Percentiles rank a stretch among this genome's conserved stretches.
Conservation (phyloP, 2,888 invertebrate genomes). For the Byasa hedistus region DNA sequence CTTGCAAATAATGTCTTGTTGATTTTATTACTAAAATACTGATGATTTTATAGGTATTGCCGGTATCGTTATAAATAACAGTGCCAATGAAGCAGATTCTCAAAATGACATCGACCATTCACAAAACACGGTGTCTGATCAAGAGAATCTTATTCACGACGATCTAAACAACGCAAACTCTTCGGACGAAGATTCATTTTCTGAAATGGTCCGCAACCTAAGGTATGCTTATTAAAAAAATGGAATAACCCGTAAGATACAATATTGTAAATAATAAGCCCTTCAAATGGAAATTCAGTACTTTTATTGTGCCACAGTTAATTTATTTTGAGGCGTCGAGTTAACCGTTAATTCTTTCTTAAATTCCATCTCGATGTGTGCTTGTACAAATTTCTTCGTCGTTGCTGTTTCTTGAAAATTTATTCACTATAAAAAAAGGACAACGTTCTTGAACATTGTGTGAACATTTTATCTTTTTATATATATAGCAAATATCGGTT, state of each 20-base stretch:
- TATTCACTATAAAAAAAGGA: too few relatives aligned
- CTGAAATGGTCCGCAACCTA: conserved; percentile 23
- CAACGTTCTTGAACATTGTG: too few relatives aligned
- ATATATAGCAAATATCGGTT: too few relatives aligned
- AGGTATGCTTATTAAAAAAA: conserved; percentile 14
- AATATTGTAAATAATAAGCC: neutral
- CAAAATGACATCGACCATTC: conserved; percentile 9
- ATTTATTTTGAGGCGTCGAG: too few relatives aligned
- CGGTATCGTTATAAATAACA: conserved; percentile 17
- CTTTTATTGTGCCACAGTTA: too few relatives aligned
- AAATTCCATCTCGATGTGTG: too few relatives aligned
- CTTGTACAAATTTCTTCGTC: too few relatives aligned
- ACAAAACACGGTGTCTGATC: neutral
- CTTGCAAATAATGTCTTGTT: neutral
- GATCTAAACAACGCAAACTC: conserved; percentile 7
- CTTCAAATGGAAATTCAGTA: neutral
- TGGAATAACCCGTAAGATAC: neutral
- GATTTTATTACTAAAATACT: neutral
- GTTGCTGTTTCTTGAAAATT: too few relatives aligned
- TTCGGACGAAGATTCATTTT: conserved; percentile 16
- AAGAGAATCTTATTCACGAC: neutral
- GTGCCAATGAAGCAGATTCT: conserved; percentile 12
- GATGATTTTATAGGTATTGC: conserved; percentile 25
- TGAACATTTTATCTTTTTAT: too few relatives aligned
- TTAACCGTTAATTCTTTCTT: too few relatives aligned